Conservation (phyloP, 2,888 invertebrate species). For the Spodoptera picta region DNA sequence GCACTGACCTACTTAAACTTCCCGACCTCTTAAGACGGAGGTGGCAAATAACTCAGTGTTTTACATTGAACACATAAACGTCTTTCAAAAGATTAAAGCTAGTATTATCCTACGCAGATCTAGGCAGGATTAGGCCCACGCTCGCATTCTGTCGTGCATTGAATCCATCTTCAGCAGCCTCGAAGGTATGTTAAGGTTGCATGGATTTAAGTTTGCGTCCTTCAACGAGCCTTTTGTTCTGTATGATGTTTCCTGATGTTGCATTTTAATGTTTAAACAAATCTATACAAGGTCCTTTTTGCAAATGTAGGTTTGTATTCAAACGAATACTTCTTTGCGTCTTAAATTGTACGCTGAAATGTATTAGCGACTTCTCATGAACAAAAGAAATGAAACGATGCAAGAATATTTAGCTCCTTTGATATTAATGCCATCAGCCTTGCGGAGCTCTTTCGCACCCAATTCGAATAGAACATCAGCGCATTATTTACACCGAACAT, state of each 20-base stretch:
- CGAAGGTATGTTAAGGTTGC: constrained; percentile 40
- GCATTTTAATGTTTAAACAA: no score
- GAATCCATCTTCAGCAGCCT: constrained; percentile 43
- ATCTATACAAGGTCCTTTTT: no score
- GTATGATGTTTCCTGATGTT: neutral
- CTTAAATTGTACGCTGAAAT: no score
- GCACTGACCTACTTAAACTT: constrained; percentile 47
- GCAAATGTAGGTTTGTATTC: no score
- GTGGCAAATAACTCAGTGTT: constrained; percentile 12
- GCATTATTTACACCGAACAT: constrained; percentile 18
- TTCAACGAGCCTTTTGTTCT: constrained; percentile 16
- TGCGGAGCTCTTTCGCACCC: constrained; percentile 1
- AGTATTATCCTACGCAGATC: constrained; percentile 65
- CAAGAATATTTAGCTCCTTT: no score
- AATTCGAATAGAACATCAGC: neutral
- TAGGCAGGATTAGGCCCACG: constrained; percentile 64
- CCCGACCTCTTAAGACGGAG: constrained; percentile 32
- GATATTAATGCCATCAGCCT: neutral
- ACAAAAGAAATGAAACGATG: no score
- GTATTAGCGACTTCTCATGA: no score
- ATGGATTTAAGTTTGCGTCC: constrained; percentile 27
- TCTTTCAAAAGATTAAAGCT: constrained; percentile 44
- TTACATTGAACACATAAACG: constrained; percentile 41
- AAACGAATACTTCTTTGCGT: no score
- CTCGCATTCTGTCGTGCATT: constrained; percentile 22